Evolutionary conservation across 2,797 vertebrate species (phyloP), one percentile per base, ranked within the genome.

Genomic region (Peromyscus melanophrys): DNA sequence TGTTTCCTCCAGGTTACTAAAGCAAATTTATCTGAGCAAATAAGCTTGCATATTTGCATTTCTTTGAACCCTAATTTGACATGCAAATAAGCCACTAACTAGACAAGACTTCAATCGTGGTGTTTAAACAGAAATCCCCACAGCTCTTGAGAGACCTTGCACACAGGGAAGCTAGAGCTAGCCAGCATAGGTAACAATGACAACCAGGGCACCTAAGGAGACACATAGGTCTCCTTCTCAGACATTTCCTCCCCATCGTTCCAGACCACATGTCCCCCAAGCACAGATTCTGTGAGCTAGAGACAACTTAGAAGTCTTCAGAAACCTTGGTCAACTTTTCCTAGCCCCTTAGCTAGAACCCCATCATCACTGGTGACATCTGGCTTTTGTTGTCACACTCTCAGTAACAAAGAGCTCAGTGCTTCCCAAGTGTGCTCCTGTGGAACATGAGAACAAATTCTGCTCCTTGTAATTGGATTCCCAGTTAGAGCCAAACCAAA

Each of bases 1-100:
- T 55, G 95, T 80, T 98, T 96, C 98, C 97, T 98, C 78, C 96
- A 98, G 98, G 95, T 97, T 98, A 97, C 97, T 94, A 97, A 97
- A 96, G 86, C 90, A 97, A 97, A 98, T 97, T 97, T 97, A 98
- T 96, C 84, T 95, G 85, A 97, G 96, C 97, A 98, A 98, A 97
- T 96, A 98, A 97, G 96, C 96, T 96, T 94, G 97, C 97, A 94
- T 97, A 98, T 91, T 97, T 97, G 61, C 97, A 97, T 98, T 98
- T 96, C 97, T 98, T 98, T 98, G 97, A 97, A 97, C 97, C 95
- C 80, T 96, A 96, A 98, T 97, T 98, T 94, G 94, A 97, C 96
- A 98, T 97, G 98, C 95, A 96, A 98, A 98, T 5, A 97, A 98
- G 96, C 80, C 93, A 95, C 97, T 97, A 97, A 96, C 96, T 96